Evolutionary conservation across 2,113 vertebrate species (phyloP).

Genomic region (Centropus unirufus): DNA sequence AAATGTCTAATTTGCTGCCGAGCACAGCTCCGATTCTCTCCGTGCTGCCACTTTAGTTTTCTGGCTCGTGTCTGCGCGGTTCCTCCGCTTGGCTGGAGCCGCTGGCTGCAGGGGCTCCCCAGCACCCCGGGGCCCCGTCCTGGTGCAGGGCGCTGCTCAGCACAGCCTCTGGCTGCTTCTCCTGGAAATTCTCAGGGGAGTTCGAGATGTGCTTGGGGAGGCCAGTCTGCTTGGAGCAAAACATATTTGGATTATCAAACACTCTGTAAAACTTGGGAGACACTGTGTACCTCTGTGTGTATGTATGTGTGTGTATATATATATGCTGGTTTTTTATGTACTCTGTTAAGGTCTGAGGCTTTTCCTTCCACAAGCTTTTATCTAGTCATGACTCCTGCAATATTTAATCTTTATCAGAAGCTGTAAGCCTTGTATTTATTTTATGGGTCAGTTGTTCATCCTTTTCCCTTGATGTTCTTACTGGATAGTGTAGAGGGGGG

Average conservation of each 20-base stretch:
- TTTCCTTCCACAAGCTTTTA: constrained; percentile 71
- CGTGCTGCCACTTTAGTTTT: background rate
- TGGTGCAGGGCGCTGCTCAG: background rate
- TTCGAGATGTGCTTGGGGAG: background rate
- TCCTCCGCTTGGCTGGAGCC: background rate
- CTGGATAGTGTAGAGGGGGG: background rate
- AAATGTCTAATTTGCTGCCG: constrained; percentile 70
- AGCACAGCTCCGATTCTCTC: constrained; percentile 15
- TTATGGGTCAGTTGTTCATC: constrained; percentile 75
- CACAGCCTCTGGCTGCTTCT: background rate
- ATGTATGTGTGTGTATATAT: background rate
- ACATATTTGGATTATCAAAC: background rate
- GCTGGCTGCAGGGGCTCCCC: no score
- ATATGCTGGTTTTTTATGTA: background rate
- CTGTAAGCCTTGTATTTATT: constrained; percentile 74
- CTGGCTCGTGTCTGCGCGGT: background rate
- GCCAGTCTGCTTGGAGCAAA: background rate
- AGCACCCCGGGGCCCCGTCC: background rate
- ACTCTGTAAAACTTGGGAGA: background rate
- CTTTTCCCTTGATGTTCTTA: constrained; percentile 65
- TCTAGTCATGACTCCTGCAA: constrained; percentile 74
- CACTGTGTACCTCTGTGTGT: background rate
- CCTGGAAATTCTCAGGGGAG: background rate
- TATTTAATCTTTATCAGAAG: constrained; percentile 79
- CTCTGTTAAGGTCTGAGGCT: constrained; percentile 48